Percentiles rank a stretch among this genome's conserved stretches.
phyloP scores from a whole-genome alignment of 2,113 vertebrate species.

The Anser cygnoides region DNA sequence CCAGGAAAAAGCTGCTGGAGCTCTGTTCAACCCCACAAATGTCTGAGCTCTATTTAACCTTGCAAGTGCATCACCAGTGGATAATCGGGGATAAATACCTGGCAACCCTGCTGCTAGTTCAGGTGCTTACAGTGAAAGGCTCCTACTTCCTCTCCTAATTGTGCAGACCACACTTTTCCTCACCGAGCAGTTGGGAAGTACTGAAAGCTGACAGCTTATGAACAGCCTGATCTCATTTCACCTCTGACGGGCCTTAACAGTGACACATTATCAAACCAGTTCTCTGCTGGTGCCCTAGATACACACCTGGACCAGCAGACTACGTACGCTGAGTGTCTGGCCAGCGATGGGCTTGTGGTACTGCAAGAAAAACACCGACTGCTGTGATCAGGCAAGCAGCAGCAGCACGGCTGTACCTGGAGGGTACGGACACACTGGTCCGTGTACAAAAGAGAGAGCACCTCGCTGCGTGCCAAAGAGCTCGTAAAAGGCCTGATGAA shows the following conservation, averaged over 20 bases:
- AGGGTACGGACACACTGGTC: not conserved
- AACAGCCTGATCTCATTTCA: not conserved
- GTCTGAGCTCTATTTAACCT: constrained; percentile 1
- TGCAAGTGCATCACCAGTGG: not conserved
- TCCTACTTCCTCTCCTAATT: not conserved
- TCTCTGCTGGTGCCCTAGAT: not conserved
- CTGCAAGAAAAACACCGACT: not conserved
- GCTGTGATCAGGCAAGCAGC: not conserved
- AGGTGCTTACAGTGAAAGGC: not conserved
- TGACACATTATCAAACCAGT: not conserved
- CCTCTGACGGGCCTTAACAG: not conserved
- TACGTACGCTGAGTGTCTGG: fast-evolving
- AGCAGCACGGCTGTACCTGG: fast-evolving
- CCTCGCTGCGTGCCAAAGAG: not conserved
- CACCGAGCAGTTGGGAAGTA: not conserved
- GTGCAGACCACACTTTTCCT: not conserved
- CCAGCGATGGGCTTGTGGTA: fast-evolving
- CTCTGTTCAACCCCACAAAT: not conserved
- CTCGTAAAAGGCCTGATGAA: not conserved
- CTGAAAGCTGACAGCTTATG: not conserved
- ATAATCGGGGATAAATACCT: constrained; percentile 17
- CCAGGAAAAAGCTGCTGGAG: not conserved
- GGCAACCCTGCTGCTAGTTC: not conserved
- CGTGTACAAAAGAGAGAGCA: not conserved
- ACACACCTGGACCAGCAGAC: not conserved